Conservation (phyloP, 92 coral and sea anemone species). For the Paramuricea clavata region DNA sequence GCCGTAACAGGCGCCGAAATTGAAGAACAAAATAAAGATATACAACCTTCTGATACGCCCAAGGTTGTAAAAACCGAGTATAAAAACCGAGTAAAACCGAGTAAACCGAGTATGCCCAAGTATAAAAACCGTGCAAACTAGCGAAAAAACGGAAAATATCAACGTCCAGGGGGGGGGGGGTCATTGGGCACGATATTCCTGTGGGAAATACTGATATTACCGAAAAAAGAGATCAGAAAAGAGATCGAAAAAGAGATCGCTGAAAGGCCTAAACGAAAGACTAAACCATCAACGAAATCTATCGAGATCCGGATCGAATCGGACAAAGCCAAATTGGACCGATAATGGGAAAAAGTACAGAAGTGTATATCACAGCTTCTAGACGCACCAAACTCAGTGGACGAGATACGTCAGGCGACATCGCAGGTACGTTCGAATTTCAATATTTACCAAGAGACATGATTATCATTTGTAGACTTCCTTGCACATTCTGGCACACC, state of each 20-base stretch:
- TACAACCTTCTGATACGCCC: neutral
- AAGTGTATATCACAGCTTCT: neutral
- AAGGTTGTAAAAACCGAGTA: too few species aligned
- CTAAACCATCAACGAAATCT: slow-evolving; percentile 5
- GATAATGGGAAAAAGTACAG: neutral
- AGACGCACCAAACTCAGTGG: neutral
- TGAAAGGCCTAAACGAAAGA: neutral
- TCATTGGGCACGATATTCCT: neutral
- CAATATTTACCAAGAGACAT: too few species aligned
- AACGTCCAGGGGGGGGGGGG: neutral
- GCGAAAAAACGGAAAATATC: neutral
- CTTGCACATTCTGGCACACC: neutral
- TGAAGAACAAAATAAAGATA: neutral
- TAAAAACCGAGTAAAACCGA: too few species aligned
- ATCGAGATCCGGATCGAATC: neutral
- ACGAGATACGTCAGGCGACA: neutral
- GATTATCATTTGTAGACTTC: too few species aligned
- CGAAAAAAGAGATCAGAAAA: too few species aligned
- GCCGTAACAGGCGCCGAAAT: neutral
- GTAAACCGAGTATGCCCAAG: too few species aligned
- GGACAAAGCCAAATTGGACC: neutral
- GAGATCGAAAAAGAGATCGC: too few species aligned
- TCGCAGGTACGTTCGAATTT: slow-evolving; percentile 14
- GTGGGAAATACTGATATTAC: too few species aligned
- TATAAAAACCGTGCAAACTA: too few species aligned